Evolutionary conservation across 2,113 vertebrate species (phyloP).

Genomic region (Gallinago paraguaiae): DNA sequence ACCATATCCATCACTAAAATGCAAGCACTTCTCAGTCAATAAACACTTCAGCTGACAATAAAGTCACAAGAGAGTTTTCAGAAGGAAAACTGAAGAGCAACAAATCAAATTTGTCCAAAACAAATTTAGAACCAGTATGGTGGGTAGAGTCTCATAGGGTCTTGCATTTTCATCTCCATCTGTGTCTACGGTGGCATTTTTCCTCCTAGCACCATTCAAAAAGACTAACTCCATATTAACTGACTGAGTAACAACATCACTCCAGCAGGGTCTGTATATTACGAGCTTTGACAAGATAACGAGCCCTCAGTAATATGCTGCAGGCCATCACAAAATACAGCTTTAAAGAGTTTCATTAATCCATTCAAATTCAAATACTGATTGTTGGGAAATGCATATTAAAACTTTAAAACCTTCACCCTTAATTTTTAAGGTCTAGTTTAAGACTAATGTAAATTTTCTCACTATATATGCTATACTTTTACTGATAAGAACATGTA

Average conservation of each 20-base stretch:
- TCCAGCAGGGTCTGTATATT: slow-evolving; percentile 36
- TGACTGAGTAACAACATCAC: slow-evolving; percentile 34
- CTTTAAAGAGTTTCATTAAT: slow-evolving; percentile 38
- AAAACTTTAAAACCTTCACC: background rate
- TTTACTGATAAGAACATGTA: background rate
- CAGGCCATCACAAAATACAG: slow-evolving; percentile 51
- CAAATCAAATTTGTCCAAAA: slow-evolving; percentile 35
- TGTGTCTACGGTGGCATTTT: background rate
- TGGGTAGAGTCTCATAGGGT: background rate
- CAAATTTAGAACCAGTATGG: background rate
- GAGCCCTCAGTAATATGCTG: slow-evolving; percentile 42
- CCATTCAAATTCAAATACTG: background rate
- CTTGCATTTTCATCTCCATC: background rate
- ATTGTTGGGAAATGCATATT: slow-evolving; percentile 9
- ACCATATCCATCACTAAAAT: slow-evolving; percentile 12
- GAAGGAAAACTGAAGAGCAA: slow-evolving; percentile 42
- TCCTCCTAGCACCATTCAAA: background rate
- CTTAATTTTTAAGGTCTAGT: background rate
- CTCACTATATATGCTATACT: background rate
- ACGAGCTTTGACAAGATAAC: slow-evolving; percentile 65
- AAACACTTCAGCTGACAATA: slow-evolving; percentile 43
- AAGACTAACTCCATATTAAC: slow-evolving; percentile 1
- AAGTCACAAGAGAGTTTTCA: slow-evolving; percentile 43
- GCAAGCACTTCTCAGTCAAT: slow-evolving; percentile 41
- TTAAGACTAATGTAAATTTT: background rate